Evolutionary conservation across 2,797 vertebrate genomes (phyloP).

Genomic region (Apogon hyalosoma): DNA sequence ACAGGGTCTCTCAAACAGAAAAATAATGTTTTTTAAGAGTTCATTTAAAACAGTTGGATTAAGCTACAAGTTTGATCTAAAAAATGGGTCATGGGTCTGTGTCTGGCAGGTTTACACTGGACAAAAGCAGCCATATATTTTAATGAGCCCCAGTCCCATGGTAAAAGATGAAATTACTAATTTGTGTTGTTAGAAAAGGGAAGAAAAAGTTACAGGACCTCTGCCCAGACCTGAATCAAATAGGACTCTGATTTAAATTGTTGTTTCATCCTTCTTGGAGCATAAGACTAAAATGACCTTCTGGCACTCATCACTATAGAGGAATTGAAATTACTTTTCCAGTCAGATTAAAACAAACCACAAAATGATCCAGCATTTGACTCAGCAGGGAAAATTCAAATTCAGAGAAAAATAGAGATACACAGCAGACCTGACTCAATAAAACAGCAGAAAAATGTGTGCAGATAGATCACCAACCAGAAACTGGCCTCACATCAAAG

Average conservation of each 20-base stretch:
- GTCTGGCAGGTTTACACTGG: conserved; percentile 50
- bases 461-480: conserved; percentile 41
- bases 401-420: background rate
- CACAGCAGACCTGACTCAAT: conserved; percentile 12
- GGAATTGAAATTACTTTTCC: conserved; percentile 22
- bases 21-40: conserved; percentile 33
- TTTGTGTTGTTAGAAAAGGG: conserved; percentile 44
- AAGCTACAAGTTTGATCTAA: conserved; percentile 19
- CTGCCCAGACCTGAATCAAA: conserved; percentile 34
- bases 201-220: conserved; percentile 11
- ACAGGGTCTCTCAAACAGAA: conserved; percentile 20
- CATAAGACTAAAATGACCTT: conserved; percentile 24
- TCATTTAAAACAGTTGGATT: conserved; percentile 40
- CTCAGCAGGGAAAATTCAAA: conserved; percentile 19
- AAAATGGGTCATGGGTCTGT: conserved; percentile 56
- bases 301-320: background rate
- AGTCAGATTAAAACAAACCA: conserved; percentile 32
- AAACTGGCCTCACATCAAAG: conserved; percentile 35
- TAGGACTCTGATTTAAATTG: conserved; percentile 31
- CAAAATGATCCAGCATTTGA: conserved; percentile 32
- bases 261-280: conserved; percentile 42
- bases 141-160: conserved; percentile 55
- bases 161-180: conserved; percentile 72
- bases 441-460: conserved; percentile 32
- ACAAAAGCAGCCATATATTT: conserved; percentile 70